phyloP scores from a whole-genome alignment of 2,113 vertebrate genomes.

The Calypte anna region DNA sequence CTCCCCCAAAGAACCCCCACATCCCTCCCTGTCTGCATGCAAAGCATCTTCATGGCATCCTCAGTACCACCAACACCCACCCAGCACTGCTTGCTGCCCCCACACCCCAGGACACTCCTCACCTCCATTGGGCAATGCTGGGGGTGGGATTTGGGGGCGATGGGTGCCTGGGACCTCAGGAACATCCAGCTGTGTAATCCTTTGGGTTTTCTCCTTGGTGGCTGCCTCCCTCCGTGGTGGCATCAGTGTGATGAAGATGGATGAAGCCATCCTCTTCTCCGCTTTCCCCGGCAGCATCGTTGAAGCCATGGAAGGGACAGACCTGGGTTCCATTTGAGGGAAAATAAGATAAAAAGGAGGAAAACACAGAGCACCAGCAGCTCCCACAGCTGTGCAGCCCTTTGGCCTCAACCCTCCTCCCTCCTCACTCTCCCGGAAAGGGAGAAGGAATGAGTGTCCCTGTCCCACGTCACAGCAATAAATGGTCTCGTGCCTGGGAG shows the following conservation, averaged over 20 bases:
- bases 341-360: neutral
- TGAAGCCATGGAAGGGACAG: rapidly evolving
- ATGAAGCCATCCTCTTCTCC: conserved; percentile 88
- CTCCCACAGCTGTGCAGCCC: neutral
- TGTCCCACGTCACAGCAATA: neutral
- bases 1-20: neutral
- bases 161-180: rapidly evolving
- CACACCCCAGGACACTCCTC: neutral
- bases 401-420: neutral
- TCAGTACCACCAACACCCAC: neutral
- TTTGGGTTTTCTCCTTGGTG: neutral
- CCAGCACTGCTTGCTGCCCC: rapidly evolving
- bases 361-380: rapidly evolving
- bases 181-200: rapidly evolving
- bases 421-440: neutral
- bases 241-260: conserved; percentile 89
- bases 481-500: neutral
- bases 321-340: neutral
- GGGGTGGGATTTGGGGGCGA: neutral
- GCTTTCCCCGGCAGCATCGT: conserved; percentile 59
- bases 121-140: conserved; percentile 20
- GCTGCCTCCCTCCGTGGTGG: conserved; percentile 70
- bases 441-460: neutral
- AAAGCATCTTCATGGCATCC: neutral
- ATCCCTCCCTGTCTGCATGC: rapidly evolving